Conservation (phyloP, 53 echinoderm and acorn worm species). For the Patiria pectinifera region DNA sequence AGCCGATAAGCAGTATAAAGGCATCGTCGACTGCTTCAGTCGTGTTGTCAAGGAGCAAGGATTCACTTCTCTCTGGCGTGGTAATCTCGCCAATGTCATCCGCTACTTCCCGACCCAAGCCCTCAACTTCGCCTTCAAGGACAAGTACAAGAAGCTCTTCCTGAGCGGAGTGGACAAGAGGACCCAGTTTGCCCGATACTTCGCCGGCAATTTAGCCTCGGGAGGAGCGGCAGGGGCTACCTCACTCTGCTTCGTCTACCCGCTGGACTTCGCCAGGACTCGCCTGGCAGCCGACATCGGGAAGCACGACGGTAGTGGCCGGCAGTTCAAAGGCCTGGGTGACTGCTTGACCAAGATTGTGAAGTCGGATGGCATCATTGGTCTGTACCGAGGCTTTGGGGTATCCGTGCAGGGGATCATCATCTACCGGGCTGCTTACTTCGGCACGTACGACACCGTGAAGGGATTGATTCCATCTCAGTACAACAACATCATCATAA, state of each 20-base stretch:
- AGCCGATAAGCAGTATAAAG: slow-evolving; percentile 91
- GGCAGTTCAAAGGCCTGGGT: slow-evolving; percentile 87
- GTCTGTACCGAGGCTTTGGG: slow-evolving; percentile 94
- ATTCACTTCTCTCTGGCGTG: slow-evolving; percentile 87
- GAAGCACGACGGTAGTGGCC: slow-evolving; percentile 58
- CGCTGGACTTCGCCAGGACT: slow-evolving; percentile 94
- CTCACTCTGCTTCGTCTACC: slow-evolving; percentile 96
- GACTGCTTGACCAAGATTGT: slow-evolving; percentile 83
- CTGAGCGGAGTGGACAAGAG: slow-evolving; percentile 91
- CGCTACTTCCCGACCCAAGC: slow-evolving; percentile 99
- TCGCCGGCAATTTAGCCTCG: slow-evolving; percentile 94
- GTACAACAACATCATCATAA: slow-evolving; percentile 78
- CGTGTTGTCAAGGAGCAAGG: slow-evolving; percentile 94
- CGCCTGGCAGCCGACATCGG: slow-evolving; percentile 95
- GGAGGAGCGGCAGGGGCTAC: slow-evolving; percentile 98
- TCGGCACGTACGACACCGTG: slow-evolving; percentile 92
- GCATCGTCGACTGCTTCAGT: slow-evolving; percentile 89
- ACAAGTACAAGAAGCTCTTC: slow-evolving; percentile 97
- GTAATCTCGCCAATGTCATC: slow-evolving; percentile 96
- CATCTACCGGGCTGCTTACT: slow-evolving; percentile 98
- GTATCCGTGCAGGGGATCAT: slow-evolving; percentile 98
- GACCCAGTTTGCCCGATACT: slow-evolving; percentile 88
- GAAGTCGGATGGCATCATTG: slow-evolving; percentile 82
- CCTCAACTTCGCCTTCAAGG: slow-evolving; percentile 99
- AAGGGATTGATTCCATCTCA: slow-evolving; percentile 86